Base-by-base conservation (phyloP, 2,797 vertebrate species). In the Adrianichthys oophorus region DNA sequence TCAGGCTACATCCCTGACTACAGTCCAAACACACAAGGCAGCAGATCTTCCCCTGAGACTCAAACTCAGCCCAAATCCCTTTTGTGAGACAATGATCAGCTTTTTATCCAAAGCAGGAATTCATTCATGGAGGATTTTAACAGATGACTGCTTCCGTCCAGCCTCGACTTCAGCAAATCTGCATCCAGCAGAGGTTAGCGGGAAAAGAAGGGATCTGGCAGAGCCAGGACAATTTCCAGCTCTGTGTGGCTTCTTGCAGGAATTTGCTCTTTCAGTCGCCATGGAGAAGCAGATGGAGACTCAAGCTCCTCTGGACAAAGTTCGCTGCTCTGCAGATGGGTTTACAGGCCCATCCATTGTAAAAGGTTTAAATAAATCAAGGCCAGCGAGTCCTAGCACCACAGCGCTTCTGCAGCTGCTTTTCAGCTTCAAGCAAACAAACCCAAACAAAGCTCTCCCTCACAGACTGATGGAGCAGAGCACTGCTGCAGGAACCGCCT, bases 321-420 rank as follows among this genome's bases (percentile, higher is more conserved):
- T 80, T 76, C 79, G 76, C 55, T 18, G 69, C 80, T 84, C 85
- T 85, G 62, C 86, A 77, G 84, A 88, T 81, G 72, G 85, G 80
- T 89, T 90, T 90, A 87, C 81, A 87, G 76, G 75, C 74, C 77
- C 82, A 70, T 80, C 59, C 71, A 85, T 87, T 86, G 89, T 90
- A 75, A 85, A 84, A 78, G 83, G 83, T 84, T 87, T 86, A 86
- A 87, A 90, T 91, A 90, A 91, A 92, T 90, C 87, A 90, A 82
- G 84, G 74, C 79, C 64, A 79, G 74, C 40, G 51, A 82, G 87
- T 81, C 71, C 81, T 47, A 61, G 82, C 58, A 51, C 64, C 62
- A 56, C 45, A 24, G 78, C 57, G 62, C 73, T 76, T 74, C 72
- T 59, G 65, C 73, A 44, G 69, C 17, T 42, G 69, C 70, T 84